Evolutionary conservation across 2,113 vertebrate species (phyloP).

Genomic region (Tenebrosternarchus preto): DNA sequence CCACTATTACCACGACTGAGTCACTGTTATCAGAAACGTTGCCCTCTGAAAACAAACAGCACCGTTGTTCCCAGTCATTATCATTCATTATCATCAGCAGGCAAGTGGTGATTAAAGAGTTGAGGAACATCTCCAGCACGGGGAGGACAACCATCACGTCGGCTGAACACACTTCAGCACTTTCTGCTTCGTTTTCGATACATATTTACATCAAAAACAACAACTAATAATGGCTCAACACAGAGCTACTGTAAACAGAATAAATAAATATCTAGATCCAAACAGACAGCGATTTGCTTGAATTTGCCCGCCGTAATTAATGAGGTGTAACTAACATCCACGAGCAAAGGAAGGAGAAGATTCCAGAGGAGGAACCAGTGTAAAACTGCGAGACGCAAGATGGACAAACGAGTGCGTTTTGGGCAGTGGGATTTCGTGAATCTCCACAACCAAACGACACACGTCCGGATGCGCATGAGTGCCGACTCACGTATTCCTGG

Average conservation of each 20-base stretch:
- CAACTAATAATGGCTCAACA: too few relatives aligned
- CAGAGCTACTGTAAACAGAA: too few relatives aligned
- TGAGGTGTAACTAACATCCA: too few relatives aligned
- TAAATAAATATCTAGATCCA: too few relatives aligned
- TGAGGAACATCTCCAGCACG: not conserved
- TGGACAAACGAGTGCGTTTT: not conserved
- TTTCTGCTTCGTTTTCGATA: too few relatives aligned
- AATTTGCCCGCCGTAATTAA: too few relatives aligned
- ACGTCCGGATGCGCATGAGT: not conserved
- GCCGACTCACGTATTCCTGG: slow-evolving; percentile 87
- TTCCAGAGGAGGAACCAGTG: not conserved
- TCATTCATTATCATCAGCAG: not conserved
- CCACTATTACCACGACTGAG: not conserved
- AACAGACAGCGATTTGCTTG: too few relatives aligned
- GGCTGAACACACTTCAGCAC: too few relatives aligned
- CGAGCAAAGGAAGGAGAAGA: too few relatives aligned
- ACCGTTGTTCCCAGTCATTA: not conserved
- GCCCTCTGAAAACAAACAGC: not conserved
- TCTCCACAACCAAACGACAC: not conserved
- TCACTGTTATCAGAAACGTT: not conserved
- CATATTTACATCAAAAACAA: too few relatives aligned
- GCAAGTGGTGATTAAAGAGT: not conserved
- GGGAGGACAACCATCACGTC: too few relatives aligned
- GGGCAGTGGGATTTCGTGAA: not conserved
- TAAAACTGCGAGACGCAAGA: not conserved